These are phyloP conservation scores for Meiosimyza decipiens DNA, from an alignment of 2,888 invertebrate genomes.

Conservation along the genomic window DNA sequence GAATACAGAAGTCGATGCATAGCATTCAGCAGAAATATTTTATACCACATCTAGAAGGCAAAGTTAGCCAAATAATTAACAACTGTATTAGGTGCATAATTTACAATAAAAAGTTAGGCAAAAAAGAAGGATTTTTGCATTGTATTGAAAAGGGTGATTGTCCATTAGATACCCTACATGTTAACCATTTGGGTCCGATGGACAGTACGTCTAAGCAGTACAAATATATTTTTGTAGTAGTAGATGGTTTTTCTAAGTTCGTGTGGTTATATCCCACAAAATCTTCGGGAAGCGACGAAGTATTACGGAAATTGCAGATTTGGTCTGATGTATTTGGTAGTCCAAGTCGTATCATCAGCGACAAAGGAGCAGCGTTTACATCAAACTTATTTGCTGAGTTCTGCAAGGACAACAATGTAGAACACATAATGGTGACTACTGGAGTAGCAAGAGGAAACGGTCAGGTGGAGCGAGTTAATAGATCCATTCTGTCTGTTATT, in stretches of 20 bases:
- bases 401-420: slow-evolving; percentile 27
- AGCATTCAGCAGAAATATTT: slow-evolving; percentile 34
- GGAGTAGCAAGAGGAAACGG: slow-evolving; percentile 37
- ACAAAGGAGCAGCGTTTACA: slow-evolving; percentile 33
- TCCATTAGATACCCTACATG: slow-evolving; percentile 54
- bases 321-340: slow-evolving; percentile 31
- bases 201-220: slow-evolving; percentile 44
- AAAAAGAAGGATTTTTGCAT: slow-evolving; percentile 55
- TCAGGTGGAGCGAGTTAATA: slow-evolving; percentile 28
- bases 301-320: slow-evolving; percentile 1
- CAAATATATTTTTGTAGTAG: slow-evolving; percentile 24
- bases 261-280: slow-evolving; percentile 35
- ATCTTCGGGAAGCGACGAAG: slow-evolving; percentile 26
- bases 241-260: no score
- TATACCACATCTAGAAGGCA: slow-evolving; percentile 38
- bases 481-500: slow-evolving; percentile 33
- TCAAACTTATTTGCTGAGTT: slow-evolving; percentile 34
- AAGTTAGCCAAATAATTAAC: slow-evolving; percentile 21
- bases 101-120: slow-evolving; percentile 48
- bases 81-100: slow-evolving; percentile 40
- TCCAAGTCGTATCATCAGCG: slow-evolving; percentile 27
- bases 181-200: slow-evolving; percentile 42
- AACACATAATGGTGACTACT: slow-evolving; percentile 35
- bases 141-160: slow-evolving; percentile 52
- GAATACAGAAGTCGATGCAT: slow-evolving; percentile 31